Base-by-base conservation (phyloP, 2,113 vertebrate genomes). In the Tautogolabrus adspersus region DNA sequence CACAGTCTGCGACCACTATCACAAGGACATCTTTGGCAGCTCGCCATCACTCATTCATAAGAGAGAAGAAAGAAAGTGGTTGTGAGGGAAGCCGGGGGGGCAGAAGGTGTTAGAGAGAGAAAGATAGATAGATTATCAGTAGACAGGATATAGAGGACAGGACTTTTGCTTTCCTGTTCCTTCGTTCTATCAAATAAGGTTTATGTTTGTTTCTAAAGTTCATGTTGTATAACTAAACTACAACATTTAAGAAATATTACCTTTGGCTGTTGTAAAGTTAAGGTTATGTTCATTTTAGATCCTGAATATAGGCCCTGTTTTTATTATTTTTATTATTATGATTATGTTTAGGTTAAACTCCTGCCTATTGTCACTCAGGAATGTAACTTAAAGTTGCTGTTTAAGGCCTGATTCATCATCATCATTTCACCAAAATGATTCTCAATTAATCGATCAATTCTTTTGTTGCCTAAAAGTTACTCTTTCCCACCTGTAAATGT, bases 11-110 rank as follows among this genome's bases (percentile, higher is more conserved):
- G 58, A 76, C 83, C 83, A 81, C 85, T 83, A 84, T 87, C 81
- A 62, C 89, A 92, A 92, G 90, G 91, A 90, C 85, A 76, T 87
- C 79, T 87, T 52, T 85, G 86, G 82, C 83, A 62, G 75, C 71
- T 54, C 42, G 64, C 83, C 87, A 79, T 79, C 30, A 16, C 77
- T 87, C 89, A 89, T 91, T 92, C 82, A 85, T 66, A 60, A 81
- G 73, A 75, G 66, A 72, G 68, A 70, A 77, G 64, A 58, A 81
- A 64, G 56, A 79, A 30, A 10, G 65, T 42, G 30, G 77, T 34
- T 30, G 54, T 57, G n/a, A 18, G 15, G 44, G 18, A 0, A 23
- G 70, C 7, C 38, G 52, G 34, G 37, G 18, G 26, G 23, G 23
- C 9, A 61, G 15, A 30, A 56, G 46, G 19, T 15, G 21, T 23